Percentiles rank a stretch among this genome's conserved stretches.
Conservation (phyloP, 2,888 invertebrate species). For the Drosophila colorata region DNA sequence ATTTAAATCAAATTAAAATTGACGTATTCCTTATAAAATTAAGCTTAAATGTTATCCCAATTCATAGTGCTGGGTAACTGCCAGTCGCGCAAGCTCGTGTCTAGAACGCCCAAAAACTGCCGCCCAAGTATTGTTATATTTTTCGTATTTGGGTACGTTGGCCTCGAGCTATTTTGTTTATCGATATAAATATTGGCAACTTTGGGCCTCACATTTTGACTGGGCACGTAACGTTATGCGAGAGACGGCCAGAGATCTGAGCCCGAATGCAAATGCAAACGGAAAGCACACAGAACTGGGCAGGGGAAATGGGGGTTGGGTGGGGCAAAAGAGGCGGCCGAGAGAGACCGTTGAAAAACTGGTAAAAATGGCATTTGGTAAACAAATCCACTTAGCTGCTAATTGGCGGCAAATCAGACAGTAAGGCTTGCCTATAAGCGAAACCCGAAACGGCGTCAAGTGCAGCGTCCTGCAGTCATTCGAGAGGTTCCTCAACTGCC, state of each 20-base stretch:
- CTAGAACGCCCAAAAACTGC: no score
- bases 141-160: conserved; percentile 5
- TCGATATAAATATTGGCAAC: conserved; percentile 75
- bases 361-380: conserved; percentile 52
- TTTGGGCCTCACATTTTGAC: conserved; percentile 59
- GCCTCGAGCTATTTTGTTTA: conserved; percentile 73
- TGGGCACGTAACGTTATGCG: conserved; percentile 63
- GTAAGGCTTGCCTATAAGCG: conserved; percentile 12
- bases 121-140: conserved; percentile 6
- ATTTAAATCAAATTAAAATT: no score
- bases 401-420: conserved; percentile 76
- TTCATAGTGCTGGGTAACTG: not conserved
- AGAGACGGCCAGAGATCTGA: conserved; percentile 9
- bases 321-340: no score
- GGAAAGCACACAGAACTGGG: not conserved
- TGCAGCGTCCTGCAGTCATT: not conserved
- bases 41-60: no score
- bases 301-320: not conserved
- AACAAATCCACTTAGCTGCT: conserved; percentile 77
- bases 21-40: no score
- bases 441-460: conserved; percentile 10
- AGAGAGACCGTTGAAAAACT: not conserved
- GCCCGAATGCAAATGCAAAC: conserved; percentile 20
- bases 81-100: not conserved
- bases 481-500: not conserved